A percentile compares a stretch with the other conserved stretches of the same genome.
These are phyloP conservation scores for Columba janthina DNA, from an alignment of 2,113 vertebrate genomes.

Conservation along the genomic window DNA sequence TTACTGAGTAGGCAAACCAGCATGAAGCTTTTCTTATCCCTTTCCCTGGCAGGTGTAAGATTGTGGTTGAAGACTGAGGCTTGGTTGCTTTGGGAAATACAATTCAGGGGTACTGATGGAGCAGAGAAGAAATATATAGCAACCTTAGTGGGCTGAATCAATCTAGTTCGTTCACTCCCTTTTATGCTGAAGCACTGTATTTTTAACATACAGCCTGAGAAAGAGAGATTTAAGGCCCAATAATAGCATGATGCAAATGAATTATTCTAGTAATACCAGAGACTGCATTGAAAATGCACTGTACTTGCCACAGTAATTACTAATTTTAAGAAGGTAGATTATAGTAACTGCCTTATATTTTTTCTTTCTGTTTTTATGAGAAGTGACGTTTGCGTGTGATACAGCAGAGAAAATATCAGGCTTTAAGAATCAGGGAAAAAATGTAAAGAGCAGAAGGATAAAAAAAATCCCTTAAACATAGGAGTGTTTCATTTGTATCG, in stretches of 20 bases:
- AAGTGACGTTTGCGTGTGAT: neutral
- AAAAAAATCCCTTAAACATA: neutral
- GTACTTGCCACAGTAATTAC: neutral
- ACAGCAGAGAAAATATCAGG: slow-evolving; percentile 9
- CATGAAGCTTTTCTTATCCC: neutral
- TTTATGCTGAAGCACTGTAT: slow-evolving; percentile 23
- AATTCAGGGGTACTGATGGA: neutral
- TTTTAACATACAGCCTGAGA: slow-evolving; percentile 44
- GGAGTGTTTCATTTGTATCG: neutral
- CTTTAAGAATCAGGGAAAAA: neutral
- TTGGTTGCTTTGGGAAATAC: slow-evolving; percentile 9
- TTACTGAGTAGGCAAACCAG: neutral
- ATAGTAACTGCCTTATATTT: neutral
- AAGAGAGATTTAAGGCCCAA: slow-evolving; percentile 17
- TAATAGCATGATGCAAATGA: neutral
- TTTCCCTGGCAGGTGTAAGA: neutral
- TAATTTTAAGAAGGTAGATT: slow-evolving; percentile 40
- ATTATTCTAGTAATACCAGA: slow-evolving; percentile 25
- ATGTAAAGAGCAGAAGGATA: neutral
- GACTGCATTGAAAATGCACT: slow-evolving; percentile 17
- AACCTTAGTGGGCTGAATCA: slow-evolving; percentile 17
- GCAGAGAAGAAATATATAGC: slow-evolving; percentile 2
- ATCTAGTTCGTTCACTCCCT: slow-evolving; percentile 15
- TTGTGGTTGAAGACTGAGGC: neutral
- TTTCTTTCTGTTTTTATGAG: neutral